Base-by-base conservation (phyloP, 92 coral and sea anemone species). In the Heliopora coerulea region DNA sequence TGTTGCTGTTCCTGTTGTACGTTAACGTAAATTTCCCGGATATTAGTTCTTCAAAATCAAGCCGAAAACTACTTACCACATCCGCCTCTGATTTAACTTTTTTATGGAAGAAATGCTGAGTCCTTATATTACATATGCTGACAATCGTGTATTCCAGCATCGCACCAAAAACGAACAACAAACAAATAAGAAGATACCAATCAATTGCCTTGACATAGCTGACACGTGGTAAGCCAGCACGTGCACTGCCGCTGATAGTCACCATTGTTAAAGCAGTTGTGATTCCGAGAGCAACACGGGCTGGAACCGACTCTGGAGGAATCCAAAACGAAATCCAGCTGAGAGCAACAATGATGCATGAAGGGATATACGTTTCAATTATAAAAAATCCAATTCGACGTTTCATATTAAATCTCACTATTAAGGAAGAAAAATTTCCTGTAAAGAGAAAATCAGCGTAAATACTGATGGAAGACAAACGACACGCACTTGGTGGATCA, bases 311-410 rank as follows among this genome's bases (percentile, higher is more conserved):
- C 68, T 88, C 95, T 8, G 99, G 96, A 25, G 96, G 87, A 32
- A 95, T 90, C 99, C 99, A 95, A 78, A 95, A 95, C 0, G 99
- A 88, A 80, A 95, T 87, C 99, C 99, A 95, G 1, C 96, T 90
- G 21, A 90, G 88, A 0, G 91, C 87, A 31, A 95, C 99, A 10
- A 92, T 90, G 52, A 95, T 67, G 95, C 91, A 88, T 8, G 96
- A 95, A 1, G 99, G 99, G 56, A 95, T 85, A 73, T 95, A 95
- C 0, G 97, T 95, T 75, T 95, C 96, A 60, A 95, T 95, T 89
- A 95, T 90, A 83, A 90, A 95, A 79, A 88, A 95, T 72, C 99
- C 99, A 83, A 95, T 91, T 62, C 99, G 95, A 79, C 99, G 99
- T n/a, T 95, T 96, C 56, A 95, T 90, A 33, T 89, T 84, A 83